A percentile compares a stretch with the other conserved stretches of the same genome.
These are phyloP conservation scores for Phalacrocorax aristotelis DNA, from an alignment of 2,113 vertebrate genomes.

Conservation along the genomic window DNA sequence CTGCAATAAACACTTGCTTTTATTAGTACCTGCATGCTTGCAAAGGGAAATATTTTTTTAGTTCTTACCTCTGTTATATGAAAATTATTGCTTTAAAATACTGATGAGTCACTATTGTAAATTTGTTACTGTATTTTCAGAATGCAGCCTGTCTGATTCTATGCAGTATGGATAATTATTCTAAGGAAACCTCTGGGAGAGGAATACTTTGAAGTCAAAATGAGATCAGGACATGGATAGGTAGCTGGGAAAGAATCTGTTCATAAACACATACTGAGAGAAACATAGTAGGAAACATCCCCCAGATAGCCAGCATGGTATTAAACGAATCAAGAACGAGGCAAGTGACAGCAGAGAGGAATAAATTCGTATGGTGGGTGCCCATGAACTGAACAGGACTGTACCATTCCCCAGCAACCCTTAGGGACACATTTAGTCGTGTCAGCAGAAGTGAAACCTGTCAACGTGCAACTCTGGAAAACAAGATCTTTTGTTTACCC, in stretches of 20 bases:
- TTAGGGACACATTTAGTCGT: background rate
- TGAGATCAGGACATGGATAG: background rate
- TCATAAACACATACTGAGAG: background rate
- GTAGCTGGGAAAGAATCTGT: conserved; percentile 1
- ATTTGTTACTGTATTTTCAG: background rate
- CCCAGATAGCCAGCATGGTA: background rate
- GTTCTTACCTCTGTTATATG: background rate
- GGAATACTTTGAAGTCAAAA: conserved; percentile 32
- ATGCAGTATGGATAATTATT: background rate
- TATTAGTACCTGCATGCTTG: background rate
- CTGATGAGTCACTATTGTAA: background rate
- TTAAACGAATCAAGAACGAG: background rate
- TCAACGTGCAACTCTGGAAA: background rate
- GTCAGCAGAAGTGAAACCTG: background rate
- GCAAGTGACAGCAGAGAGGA: background rate
- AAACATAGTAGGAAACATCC: background rate
- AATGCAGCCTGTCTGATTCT: background rate
- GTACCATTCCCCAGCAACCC: background rate
- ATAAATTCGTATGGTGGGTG: background rate
- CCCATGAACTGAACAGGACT: background rate
- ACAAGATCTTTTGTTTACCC: background rate
- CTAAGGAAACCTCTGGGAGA: conserved; percentile 11
- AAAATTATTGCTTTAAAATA: background rate
- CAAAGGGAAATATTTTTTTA: background rate
- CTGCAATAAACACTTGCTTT: background rate